Evolutionary conservation across 2,797 vertebrate species (phyloP), one percentile per base, ranked within the genome.

Genomic region (Anniella stebbinsi): DNA sequence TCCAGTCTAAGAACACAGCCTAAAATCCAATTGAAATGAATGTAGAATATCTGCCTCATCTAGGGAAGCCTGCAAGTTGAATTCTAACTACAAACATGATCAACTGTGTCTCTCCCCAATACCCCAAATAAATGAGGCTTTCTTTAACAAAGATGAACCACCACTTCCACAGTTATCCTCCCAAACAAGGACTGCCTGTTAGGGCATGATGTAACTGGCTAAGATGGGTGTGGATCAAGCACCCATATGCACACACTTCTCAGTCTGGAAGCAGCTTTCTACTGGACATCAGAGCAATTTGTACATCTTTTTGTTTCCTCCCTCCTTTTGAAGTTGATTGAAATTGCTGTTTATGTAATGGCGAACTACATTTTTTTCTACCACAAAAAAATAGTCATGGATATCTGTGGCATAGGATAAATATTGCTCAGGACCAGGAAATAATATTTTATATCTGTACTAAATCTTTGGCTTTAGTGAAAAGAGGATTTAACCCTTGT

Each of bases 401-500:
- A 60, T 82, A 92, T 97, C 94, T 96, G 95, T 96, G 95, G 91
- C 15, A 1, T 89, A 92, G 93, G 91, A 91, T 84, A 84, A n/a
- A 51, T 67, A 13, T 38, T 93, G 93, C 91, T 89, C 94, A 89
- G 92, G 96, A 96, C 90, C 95, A 94, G 95, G 96, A 96, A 96
- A 92, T 76, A 85, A 85, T 89, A 91, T 96, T 76, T 95, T 90
- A 89, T 96, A 95, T 97, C 92, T 91, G 12, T 91, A 83, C 87
- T 93, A 95, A 97, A 95, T 36, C 91, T 95, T 75, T 91, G 48
- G n/a, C 92, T 93, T 96, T 95, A 96, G 80, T 86, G 84, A 87
- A 94, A 90, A 86, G 93, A 95, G 93, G 92, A 94, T 91, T 96
- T 96, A 95, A 96, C 93, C 87, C 89, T 96, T 95, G 86, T 96